These are phyloP conservation scores for Dendroctonus valens DNA, from an alignment of 1,140 invertebrate species.

Conservation along the genomic window DNA sequence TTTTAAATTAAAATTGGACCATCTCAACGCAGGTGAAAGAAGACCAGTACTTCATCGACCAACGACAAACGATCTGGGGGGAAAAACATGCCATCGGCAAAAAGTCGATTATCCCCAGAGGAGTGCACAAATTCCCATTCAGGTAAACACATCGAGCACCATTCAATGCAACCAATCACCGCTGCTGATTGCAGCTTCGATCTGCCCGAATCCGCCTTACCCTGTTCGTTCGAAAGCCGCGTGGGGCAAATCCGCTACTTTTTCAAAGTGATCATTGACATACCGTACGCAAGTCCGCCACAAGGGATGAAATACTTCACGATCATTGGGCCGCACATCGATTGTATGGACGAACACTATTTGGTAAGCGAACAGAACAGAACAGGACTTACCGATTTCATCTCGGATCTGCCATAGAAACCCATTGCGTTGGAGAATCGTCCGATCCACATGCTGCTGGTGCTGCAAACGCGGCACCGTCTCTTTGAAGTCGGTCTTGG, in stretches of 20 bases:
- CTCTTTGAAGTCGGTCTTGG: conserved; percentile 66
- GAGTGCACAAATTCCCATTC: conserved; percentile 75
- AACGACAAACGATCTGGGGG: conserved; percentile 74
- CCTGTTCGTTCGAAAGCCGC: conserved; percentile 80
- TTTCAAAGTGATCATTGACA: conserved; percentile 76
- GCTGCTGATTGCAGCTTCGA: conserved; percentile 57
- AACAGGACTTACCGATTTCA: background rate
- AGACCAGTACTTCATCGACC: conserved; percentile 81
- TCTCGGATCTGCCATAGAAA: conserved; percentile 56
- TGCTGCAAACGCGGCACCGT: conserved; percentile 75
- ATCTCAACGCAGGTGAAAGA: conserved; percentile 60
- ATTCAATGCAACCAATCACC: background rate
- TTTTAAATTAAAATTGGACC: background rate
- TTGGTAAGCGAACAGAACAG: conserved; percentile 57
- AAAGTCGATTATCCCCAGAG: conserved; percentile 74
- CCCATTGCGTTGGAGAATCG: conserved; percentile 70
- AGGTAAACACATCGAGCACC: conserved; percentile 32
- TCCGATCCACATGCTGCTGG: conserved; percentile 68
- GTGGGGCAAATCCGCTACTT: conserved; percentile 77
- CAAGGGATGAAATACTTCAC: conserved; percentile 87
- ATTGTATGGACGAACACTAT: conserved; percentile 85
- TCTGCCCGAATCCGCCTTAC: conserved; percentile 73
- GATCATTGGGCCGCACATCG: conserved; percentile 79
- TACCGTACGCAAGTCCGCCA: conserved; percentile 80
- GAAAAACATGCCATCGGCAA: conserved; percentile 62